Evolutionary conservation across 2,113 vertebrate species (phyloP).

Genomic region (Myotis davidii): DNA sequence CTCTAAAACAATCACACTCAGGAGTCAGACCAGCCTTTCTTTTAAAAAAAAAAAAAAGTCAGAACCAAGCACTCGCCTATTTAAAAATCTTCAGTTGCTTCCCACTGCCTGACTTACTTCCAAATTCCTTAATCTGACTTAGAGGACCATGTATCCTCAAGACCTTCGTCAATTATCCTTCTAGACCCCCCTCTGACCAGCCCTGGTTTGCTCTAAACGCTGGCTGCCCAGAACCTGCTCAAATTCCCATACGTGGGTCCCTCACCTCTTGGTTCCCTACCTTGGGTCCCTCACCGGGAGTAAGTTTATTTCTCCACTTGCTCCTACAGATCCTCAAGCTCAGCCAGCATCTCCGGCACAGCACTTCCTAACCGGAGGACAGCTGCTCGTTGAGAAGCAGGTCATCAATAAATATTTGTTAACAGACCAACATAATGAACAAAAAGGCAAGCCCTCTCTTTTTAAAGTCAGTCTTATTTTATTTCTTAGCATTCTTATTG

Average conservation of each 20-base stretch:
- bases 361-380: background rate
- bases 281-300: background rate
- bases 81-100: slow-evolving; percentile 27
- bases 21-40: background rate
- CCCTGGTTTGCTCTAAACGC: background rate
- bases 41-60: background rate
- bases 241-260: background rate
- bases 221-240: background rate
- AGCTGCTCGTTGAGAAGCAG: background rate
- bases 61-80: background rate
- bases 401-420: background rate
- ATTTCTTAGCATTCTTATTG: slow-evolving; percentile 11
- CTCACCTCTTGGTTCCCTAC: background rate
- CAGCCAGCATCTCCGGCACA: background rate
- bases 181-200: background rate
- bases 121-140: background rate
- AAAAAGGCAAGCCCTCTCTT: background rate
- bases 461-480: background rate
- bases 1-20: slow-evolving; percentile 1
- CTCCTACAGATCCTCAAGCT: background rate
- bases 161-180: background rate
- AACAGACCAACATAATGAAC: background rate
- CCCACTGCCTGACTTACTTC: background rate
- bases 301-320: background rate
- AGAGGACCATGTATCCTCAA: background rate